These are phyloP conservation scores for Drosophila sp. DNA, from an alignment of 1,140 invertebrate genomes.

Conservation along the genomic window DNA sequence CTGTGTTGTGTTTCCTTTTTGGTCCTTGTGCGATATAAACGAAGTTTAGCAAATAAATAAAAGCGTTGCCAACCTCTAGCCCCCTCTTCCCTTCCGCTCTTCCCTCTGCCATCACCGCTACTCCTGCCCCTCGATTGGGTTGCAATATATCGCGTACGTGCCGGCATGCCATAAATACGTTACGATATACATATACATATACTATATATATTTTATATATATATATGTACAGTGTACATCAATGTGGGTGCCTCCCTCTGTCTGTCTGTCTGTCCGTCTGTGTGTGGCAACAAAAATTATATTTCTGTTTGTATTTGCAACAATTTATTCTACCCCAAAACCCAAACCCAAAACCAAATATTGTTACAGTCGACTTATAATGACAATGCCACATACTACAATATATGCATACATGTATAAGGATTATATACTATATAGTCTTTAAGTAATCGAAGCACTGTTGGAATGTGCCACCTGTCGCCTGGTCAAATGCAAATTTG, in stretches of 20 bases:
- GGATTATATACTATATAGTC: background rate
- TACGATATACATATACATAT: slow-evolving; percentile 24
- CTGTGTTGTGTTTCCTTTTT: slow-evolving; percentile 58
- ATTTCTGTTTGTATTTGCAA: slow-evolving; percentile 82
- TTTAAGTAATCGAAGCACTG: background rate
- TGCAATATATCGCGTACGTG: slow-evolving; percentile 83
- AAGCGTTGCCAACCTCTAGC: slow-evolving; percentile 37
- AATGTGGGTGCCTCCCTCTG: background rate
- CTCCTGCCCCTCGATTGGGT: slow-evolving; percentile 56
- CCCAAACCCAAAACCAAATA: slow-evolving; percentile 37
- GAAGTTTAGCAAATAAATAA: slow-evolving; percentile 80
- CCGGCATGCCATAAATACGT: slow-evolving; percentile 82
- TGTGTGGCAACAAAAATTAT: slow-evolving; percentile 76
- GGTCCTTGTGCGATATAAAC: slow-evolving; percentile 68
- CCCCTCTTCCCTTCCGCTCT: slow-evolving; percentile 1
- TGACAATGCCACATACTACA: slow-evolving; percentile 8
- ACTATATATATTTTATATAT: no score
- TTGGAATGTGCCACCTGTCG: slow-evolving; percentile 24
- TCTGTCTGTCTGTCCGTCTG: slow-evolving; percentile 35
- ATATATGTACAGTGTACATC: no score
- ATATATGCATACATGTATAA: no score
- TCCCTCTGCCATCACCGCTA: no score
- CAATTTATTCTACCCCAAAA: slow-evolving; percentile 68
- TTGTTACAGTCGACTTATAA: slow-evolving; percentile 44
- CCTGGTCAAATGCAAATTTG: slow-evolving; percentile 37